A percentile compares a stretch with the other conserved stretches of the same genome.
Evolutionary conservation across 2,888 invertebrate genomes (phyloP).

Genomic region (Drosophila monieri): DNA sequence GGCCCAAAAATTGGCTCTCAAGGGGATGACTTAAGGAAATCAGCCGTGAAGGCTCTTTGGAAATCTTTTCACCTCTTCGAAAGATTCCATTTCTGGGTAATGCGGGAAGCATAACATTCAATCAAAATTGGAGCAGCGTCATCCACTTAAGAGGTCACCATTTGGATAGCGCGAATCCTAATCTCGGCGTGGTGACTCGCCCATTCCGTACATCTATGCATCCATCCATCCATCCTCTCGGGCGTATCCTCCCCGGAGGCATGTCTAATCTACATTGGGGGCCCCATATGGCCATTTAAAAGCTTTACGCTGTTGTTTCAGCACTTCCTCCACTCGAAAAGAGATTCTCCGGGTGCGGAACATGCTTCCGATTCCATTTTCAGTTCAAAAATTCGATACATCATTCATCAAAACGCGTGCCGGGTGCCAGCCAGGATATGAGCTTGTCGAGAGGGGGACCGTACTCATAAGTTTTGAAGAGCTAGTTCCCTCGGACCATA

Average conservation of each 20-base stretch:
- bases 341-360: slow-evolving; percentile 36
- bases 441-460: slow-evolving; percentile 30
- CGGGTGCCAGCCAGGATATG: slow-evolving; percentile 33
- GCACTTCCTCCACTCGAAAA: slow-evolving; percentile 53
- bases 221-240: slow-evolving; percentile 6
- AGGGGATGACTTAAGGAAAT: background rate
- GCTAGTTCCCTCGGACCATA: slow-evolving; percentile 52
- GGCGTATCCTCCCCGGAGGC: slow-evolving; percentile 28
- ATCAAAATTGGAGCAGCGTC: slow-evolving; percentile 38
- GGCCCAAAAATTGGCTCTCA: background rate
- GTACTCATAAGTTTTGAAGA: slow-evolving; percentile 48
- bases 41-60: background rate
- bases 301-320: slow-evolving; percentile 71
- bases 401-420: slow-evolving; percentile 74
- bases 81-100: slow-evolving; percentile 7
- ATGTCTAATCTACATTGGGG: slow-evolving; percentile 42
- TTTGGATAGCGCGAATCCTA: background rate
- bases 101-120: slow-evolving; percentile 19
- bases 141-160: slow-evolving; percentile 44
- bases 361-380: slow-evolving; percentile 58
- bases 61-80: background rate
- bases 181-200: slow-evolving; percentile 4
- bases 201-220: background rate
- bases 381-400: slow-evolving; percentile 72
- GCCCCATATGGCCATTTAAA: slow-evolving; percentile 59